Conservation (phyloP, 2,888 invertebrate species). For the Athalia circularis region DNA sequence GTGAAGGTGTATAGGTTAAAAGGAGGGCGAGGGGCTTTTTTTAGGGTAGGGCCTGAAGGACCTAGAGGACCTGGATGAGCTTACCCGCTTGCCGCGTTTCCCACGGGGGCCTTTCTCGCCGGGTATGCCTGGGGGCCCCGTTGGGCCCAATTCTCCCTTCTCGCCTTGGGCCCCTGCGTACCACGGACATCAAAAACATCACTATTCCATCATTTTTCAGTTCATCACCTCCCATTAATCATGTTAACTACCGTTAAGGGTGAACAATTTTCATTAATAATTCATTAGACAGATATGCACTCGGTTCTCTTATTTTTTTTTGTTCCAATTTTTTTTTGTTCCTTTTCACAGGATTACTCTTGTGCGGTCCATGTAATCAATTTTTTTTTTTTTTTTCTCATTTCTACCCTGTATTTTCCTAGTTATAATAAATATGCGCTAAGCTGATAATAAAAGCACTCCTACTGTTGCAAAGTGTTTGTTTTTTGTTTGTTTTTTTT, state of each 20-base stretch:
- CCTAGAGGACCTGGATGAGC: constrained; percentile 74
- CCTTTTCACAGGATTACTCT: no score
- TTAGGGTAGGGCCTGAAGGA: constrained; percentile 39
- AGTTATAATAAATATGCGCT: no score
- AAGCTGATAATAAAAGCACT: no score
- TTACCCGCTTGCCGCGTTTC: constrained; percentile 96
- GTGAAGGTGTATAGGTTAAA: neutral
- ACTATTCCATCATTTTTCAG: constrained; percentile 48
- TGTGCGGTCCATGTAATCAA: no score
- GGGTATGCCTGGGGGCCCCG: constrained; percentile 84
- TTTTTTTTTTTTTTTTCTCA: no score
- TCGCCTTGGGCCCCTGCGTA: constrained; percentile 80
- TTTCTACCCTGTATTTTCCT: no score
- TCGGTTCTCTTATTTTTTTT: neutral
- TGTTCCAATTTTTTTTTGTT: neutral
- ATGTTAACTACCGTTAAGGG: constrained; percentile 32
- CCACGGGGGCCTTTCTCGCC: constrained; percentile 95
- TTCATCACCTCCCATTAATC: constrained; percentile 43
- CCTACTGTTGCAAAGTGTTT: no score
- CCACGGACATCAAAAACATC: constrained; percentile 62
- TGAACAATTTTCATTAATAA: constrained; percentile 33
- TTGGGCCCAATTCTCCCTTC: constrained; percentile 87
- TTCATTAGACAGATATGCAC: constrained; percentile 16
- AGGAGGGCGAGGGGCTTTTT: constrained; percentile 24
- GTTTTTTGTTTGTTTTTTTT: no score